phyloP scores from a whole-genome alignment of 1,140 invertebrate species.

The Papilio polytes region DNA sequence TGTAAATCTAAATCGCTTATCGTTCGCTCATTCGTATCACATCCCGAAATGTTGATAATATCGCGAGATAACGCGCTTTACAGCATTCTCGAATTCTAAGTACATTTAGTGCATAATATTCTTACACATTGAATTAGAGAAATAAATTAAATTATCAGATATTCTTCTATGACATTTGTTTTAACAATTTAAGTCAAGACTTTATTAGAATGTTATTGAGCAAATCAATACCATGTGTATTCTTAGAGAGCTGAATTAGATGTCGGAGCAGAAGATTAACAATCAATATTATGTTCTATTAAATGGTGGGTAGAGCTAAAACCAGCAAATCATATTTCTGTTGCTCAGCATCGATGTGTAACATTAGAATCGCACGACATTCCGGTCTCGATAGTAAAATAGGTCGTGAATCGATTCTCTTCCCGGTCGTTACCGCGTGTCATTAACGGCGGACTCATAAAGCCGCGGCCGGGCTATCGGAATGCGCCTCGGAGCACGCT shows the following conservation, averaged over 20 bases:
- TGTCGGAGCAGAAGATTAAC: not conserved
- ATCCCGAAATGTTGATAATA: not conserved
- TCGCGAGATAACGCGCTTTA: not conserved
- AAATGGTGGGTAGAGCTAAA: not conserved
- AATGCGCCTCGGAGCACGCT: conserved; percentile 71
- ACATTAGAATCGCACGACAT: conserved; percentile 34
- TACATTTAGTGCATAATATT: not conserved
- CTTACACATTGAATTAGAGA: not conserved
- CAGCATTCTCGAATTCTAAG: not conserved
- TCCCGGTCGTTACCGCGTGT: conserved; percentile 71
- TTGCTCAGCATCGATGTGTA: conserved; percentile 2
- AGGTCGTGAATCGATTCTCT: conserved; percentile 72
- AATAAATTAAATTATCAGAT: not conserved
- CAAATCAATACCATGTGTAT: not conserved
- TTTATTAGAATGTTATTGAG: too few species aligned
- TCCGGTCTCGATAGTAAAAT: conserved; percentile 59
- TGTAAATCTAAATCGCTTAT: not conserved
- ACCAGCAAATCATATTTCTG: not conserved
- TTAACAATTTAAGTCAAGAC: too few species aligned
- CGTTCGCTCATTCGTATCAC: not conserved
- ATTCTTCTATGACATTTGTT: too few species aligned
- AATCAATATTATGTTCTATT: not conserved
- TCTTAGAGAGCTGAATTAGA: not conserved
- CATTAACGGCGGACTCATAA: conserved; percentile 69
- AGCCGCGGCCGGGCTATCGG: conserved; percentile 62